phyloP scores from a whole-genome alignment of 2,888 invertebrate genomes.

The Blastobasis lacticolella region DNA sequence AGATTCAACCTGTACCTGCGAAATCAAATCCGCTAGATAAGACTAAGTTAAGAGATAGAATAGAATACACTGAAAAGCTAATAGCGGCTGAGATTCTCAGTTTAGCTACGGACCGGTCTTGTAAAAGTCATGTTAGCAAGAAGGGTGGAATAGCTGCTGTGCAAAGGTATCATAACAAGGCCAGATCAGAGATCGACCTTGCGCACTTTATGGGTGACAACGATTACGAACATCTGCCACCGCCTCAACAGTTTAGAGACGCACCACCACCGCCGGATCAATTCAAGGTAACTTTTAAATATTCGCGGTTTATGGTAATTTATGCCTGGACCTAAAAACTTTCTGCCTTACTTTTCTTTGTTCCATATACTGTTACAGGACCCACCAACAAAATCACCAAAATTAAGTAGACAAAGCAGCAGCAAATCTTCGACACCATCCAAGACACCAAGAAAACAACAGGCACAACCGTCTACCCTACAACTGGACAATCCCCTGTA shows the following conservation, averaged over 20 bases:
- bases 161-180: conserved; percentile 64
- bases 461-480: conserved; percentile 44
- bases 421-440: conserved; percentile 66
- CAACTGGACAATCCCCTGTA: conserved; percentile 83
- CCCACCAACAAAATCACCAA: conserved; percentile 61
- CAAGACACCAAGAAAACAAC: conserved; percentile 50
- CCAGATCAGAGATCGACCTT: conserved; percentile 75
- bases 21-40: conserved; percentile 44
- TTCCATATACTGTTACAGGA: conserved; percentile 34
- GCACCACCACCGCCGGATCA: conserved; percentile 84
- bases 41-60: conserved; percentile 56
- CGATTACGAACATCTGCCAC: conserved; percentile 84
- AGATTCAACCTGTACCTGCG: conserved; percentile 29
- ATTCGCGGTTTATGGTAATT: not conserved
- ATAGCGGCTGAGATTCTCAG: conserved; percentile 66
- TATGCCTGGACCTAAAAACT: no score
- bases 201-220: conserved; percentile 70
- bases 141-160: conserved; percentile 32
- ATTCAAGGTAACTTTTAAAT: conserved; percentile 61
- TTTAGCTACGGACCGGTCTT: conserved; percentile 54
- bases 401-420: conserved; percentile 56
- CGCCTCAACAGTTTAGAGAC: conserved; percentile 89
- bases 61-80: conserved; percentile 66
- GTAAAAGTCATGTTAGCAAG: conserved; percentile 47
- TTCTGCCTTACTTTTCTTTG: no score